phyloP scores from a whole-genome alignment of 2,888 invertebrate species.

The Hanleya hanleyi region DNA sequence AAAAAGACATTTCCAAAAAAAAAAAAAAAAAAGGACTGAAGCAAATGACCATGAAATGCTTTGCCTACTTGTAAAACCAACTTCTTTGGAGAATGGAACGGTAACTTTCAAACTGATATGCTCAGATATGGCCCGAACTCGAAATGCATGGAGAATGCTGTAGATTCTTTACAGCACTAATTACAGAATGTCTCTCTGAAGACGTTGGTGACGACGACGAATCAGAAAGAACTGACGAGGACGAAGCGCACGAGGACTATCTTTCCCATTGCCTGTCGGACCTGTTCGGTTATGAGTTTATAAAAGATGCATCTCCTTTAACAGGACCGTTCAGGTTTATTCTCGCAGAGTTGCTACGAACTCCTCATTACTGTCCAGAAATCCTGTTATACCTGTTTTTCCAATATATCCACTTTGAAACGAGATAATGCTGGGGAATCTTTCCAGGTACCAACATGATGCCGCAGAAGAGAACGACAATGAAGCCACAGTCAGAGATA shows the following conservation, averaged over 20 bases:
- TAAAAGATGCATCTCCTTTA: neutral
- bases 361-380: neutral
- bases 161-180: neutral
- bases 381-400: neutral
- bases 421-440: neutral
- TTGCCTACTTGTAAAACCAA: neutral
- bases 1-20: neutral
- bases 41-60: neutral
- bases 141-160: neutral
- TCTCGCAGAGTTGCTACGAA: neutral
- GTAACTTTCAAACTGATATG: neutral
- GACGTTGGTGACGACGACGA: neutral
- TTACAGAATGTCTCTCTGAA: neutral
- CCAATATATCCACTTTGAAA: neutral
- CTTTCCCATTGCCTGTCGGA: neutral
- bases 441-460: neutral
- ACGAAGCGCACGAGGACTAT: neutral
- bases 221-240: neutral
- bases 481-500: neutral
- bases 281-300: neutral
- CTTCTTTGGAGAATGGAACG: neutral
- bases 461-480: neutral
- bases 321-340: neutral
- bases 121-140: neutral
- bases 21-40: neutral